Evolutionary conservation across 2,888 invertebrate genomes (phyloP), one percentile per base, ranked within the genome.

Genomic region (Drosophila sordidula): DNA sequence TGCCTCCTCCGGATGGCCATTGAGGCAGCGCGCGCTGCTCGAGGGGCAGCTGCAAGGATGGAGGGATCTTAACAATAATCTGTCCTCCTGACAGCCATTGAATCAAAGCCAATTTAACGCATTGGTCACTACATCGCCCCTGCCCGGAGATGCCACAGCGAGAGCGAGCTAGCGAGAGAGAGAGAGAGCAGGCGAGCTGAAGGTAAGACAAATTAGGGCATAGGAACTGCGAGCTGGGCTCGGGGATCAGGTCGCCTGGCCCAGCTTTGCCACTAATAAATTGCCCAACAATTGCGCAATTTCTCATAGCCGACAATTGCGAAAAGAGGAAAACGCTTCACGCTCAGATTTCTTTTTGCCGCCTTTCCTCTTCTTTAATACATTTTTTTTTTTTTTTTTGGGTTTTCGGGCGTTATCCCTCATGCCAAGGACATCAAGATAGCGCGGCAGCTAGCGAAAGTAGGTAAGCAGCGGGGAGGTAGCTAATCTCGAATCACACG

Each of bases 221-320:
- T 49, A 56, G 61, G 63, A 29, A 29, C 29, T 9, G 29, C 29
- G 29, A 29, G 29, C 3, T 29, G 34, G 34, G 52, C 51, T 16
- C 38, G 26, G 29, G 51, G 42, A 69, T 58, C 64, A 36, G 44
- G 47, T 51, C 51, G 51, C 26, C 38, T 38, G 45, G 41, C 46
- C 36, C 16, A 26, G 46, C 34, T 46, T 44, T 47, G 61, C 65
- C 76, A 61, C 78, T 80, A 90, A 89, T 90, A 89, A 90, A 90
- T 90, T 89, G 85, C 87, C 64, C 70, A 75, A 89, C 88, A 90
- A 90, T 90, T 89, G 87, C 70, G 77, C 81, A 90, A 90, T 90
- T 90, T 89, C 76, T 72, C 70, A 76, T 61, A 57, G 42, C 49
- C 38, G 44, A 54, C 62, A 68, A 70, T 70, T 44, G 75, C 69